Evolutionary conservation across 2,888 invertebrate species (phyloP).

Genomic region (Digitonthophagus gazella): DNA sequence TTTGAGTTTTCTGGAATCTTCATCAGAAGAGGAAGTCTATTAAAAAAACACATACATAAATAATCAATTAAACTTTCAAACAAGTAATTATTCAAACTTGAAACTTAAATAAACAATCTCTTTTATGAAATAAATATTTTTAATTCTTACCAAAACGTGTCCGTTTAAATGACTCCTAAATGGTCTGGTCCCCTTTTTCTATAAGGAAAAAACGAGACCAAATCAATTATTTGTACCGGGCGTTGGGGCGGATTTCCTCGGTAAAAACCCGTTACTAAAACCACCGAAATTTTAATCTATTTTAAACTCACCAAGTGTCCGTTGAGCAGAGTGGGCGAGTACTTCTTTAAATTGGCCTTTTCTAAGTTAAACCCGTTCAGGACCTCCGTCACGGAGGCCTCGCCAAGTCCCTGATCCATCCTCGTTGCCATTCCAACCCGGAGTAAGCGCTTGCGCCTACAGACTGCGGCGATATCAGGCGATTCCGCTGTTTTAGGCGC

Average conservation of each 20-base stretch:
- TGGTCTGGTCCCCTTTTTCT: slow-evolving; percentile 25
- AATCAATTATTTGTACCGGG: background rate
- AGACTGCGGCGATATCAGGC: slow-evolving; percentile 12
- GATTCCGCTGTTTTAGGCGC: slow-evolving; percentile 21
- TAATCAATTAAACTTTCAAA: background rate
- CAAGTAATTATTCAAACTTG: background rate
- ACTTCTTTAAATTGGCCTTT: slow-evolving; percentile 27
- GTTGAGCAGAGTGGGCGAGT: slow-evolving; percentile 31
- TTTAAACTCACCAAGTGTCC: slow-evolving; percentile 35
- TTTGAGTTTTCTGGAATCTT: slow-evolving; percentile 25
- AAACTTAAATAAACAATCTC: background rate
- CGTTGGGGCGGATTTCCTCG: slow-evolving; percentile 1
- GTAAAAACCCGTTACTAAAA: no score
- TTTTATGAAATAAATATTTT: background rate
- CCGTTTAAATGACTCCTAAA: slow-evolving; percentile 27
- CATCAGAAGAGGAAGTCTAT: slow-evolving; percentile 31
- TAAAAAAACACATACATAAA: slow-evolving; percentile 17
- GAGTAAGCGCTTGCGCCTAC: slow-evolving; percentile 31
- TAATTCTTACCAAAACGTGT: slow-evolving; percentile 27
- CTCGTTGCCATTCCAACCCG: slow-evolving; percentile 34
- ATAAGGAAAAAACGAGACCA: slow-evolving; percentile 5
- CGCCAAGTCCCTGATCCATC: slow-evolving; percentile 35
- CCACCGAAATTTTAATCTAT: no score
- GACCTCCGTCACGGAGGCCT: slow-evolving; percentile 32
- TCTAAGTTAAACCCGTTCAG: slow-evolving; percentile 32